Conservation (phyloP, 2,113 vertebrate species). For the Catharus bicknelli region DNA sequence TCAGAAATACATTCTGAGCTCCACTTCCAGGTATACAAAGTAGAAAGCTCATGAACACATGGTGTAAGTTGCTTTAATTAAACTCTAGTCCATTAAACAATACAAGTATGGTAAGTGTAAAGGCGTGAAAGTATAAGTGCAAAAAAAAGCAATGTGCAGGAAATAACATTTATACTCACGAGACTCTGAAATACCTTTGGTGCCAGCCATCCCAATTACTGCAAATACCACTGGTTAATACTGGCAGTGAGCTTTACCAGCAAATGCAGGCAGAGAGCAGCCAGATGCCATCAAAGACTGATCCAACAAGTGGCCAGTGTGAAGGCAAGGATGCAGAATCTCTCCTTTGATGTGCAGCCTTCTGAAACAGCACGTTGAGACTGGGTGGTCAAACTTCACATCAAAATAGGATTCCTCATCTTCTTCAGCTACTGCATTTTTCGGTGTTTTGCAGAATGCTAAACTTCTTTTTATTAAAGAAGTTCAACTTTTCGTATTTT, state of each 20-base stretch:
- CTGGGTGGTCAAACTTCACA: slow-evolving; percentile 31
- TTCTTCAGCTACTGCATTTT: neutral
- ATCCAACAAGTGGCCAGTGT: neutral
- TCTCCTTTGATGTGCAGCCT: slow-evolving; percentile 9
- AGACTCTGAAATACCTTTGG: neutral
- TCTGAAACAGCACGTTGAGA: neutral
- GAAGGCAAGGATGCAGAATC: neutral
- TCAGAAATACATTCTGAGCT: neutral
- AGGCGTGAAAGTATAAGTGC: neutral
- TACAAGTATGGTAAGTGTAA: neutral
- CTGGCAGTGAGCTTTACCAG: neutral
- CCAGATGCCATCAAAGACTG: neutral
- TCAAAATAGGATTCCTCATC: neutral
- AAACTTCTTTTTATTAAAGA: neutral
- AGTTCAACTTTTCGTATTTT: neutral
- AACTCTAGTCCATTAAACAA: neutral
- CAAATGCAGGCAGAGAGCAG: neutral
- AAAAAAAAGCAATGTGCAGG: neutral
- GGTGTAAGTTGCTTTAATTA: neutral
- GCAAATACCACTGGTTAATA: neutral
- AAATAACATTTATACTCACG: neutral
- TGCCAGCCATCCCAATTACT: neutral
- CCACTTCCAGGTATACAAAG: neutral
- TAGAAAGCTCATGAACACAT: neutral
- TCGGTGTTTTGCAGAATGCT: neutral